Evolutionary conservation across 1,140 invertebrate genomes (phyloP).

Genomic region (Drosophila elegans): DNA sequence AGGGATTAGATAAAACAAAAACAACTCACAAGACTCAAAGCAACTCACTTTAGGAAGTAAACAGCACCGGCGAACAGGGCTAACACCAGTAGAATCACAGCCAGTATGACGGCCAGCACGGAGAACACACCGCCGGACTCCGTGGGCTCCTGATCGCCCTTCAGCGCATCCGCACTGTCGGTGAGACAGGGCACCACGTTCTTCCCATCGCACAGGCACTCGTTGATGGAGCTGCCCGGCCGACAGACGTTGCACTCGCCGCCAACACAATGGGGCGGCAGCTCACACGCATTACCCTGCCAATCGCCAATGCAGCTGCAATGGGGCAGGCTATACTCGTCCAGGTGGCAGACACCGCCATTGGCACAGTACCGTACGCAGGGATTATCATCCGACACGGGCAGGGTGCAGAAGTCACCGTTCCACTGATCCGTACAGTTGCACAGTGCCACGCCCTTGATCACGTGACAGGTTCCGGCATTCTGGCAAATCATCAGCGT

Average conservation of each 20-base stretch:
- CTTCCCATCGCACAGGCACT: constrained; percentile 80
- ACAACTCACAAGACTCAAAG: neutral
- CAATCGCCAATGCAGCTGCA: constrained; percentile 88
- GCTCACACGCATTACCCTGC: constrained; percentile 86
- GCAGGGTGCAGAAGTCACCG: constrained; percentile 88
- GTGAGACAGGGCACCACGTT: constrained; percentile 68
- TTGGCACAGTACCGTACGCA: constrained; percentile 87
- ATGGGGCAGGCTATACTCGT: constrained; percentile 77
- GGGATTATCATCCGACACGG: constrained; percentile 87
- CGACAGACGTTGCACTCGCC: constrained; percentile 87
- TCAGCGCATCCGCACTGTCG: constrained; percentile 73
- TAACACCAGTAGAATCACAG: constrained; percentile 52
- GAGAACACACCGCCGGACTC: constrained; percentile 63
- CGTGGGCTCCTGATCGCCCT: constrained; percentile 43
- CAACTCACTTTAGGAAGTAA: constrained; percentile 77
- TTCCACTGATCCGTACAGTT: constrained; percentile 89
- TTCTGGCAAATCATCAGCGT: constrained; percentile 79
- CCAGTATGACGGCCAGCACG: constrained; percentile 59
- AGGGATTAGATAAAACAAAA: neutral
- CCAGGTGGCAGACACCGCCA: constrained; percentile 86
- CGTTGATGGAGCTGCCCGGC: constrained; percentile 84
- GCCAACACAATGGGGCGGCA: constrained; percentile 85
- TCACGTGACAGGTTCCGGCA: constrained; percentile 74
- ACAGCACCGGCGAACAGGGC: constrained; percentile 71
- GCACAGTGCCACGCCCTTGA: constrained; percentile 85